Conservation (phyloP, 2,888 invertebrate genomes). For the Dioctria linearis region DNA sequence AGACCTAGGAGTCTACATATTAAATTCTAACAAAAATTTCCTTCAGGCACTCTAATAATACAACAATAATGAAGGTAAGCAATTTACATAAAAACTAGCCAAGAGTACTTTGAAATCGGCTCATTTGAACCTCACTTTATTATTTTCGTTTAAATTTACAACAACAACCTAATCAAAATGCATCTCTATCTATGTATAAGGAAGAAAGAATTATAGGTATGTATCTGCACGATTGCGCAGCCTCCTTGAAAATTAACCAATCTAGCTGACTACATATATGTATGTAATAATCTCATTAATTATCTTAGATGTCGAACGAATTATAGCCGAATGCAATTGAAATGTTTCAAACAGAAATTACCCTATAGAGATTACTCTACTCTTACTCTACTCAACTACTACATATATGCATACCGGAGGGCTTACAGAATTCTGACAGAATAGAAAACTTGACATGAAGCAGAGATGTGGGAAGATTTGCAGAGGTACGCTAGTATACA, state of each 20-base stretch:
- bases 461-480: conserved; percentile 28
- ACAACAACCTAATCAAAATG: no score
- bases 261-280: neutral
- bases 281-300: conserved; percentile 34
- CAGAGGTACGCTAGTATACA: neutral
- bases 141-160: no score
- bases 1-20: no score
- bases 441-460: neutral
- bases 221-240: neutral
- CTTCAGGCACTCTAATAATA: no score
- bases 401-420: neutral
- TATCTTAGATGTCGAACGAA: conserved; percentile 24
- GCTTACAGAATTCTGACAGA: neutral
- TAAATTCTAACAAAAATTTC: no score
- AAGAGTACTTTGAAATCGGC: no score
- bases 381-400: no score
- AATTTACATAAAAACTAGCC: no score
- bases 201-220: no score
- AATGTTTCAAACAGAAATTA: conserved; percentile 4
- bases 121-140: no score
- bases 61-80: no score
- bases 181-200: no score
- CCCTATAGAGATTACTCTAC: neutral
- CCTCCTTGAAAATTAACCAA: conserved; percentile 20
- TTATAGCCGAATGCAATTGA: conserved; percentile 9